phyloP scores from a whole-genome alignment of 2,113 vertebrate species.

The Gavialis gangeticus region DNA sequence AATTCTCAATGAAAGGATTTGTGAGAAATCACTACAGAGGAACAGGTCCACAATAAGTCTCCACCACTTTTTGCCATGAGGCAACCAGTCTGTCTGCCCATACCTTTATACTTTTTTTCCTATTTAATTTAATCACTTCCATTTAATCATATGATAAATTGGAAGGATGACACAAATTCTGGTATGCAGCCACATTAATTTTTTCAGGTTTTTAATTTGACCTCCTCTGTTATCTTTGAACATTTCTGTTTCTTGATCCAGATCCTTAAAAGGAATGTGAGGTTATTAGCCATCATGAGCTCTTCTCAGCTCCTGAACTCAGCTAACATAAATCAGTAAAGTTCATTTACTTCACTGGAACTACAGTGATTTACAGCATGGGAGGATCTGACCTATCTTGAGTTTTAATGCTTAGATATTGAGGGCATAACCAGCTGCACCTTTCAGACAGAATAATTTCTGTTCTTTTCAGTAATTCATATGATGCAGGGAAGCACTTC shows the following conservation, averaged over 20 bases:
- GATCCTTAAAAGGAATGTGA: not conserved
- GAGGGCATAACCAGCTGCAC: conserved; percentile 5
- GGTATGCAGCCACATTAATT: not conserved
- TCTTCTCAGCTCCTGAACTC: not conserved
- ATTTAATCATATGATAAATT: too few species aligned
- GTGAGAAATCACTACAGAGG: too few species aligned
- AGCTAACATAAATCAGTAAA: conserved; percentile 5
- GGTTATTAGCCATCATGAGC: not conserved
- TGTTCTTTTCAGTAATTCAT: not conserved
- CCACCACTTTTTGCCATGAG: too few species aligned
- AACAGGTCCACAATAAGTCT: too few species aligned
- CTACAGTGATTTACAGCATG: conserved; percentile 4
- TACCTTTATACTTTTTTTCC: too few species aligned
- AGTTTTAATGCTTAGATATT: not conserved
- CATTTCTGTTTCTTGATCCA: not conserved
- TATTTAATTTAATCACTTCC: too few species aligned
- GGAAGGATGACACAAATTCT: too few species aligned
- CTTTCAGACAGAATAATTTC: conserved; percentile 22
- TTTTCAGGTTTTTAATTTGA: not conserved
- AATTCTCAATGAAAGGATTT: too few species aligned
- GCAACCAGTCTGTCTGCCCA: too few species aligned
- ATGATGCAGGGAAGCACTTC: not conserved
- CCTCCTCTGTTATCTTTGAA: not conserved
- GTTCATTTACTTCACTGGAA: conserved; percentile 44
- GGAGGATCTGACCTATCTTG: conserved; percentile 8